Evolutionary conservation across 2,797 vertebrate genomes (phyloP).

Genomic region (Sebastes iracundus): DNA sequence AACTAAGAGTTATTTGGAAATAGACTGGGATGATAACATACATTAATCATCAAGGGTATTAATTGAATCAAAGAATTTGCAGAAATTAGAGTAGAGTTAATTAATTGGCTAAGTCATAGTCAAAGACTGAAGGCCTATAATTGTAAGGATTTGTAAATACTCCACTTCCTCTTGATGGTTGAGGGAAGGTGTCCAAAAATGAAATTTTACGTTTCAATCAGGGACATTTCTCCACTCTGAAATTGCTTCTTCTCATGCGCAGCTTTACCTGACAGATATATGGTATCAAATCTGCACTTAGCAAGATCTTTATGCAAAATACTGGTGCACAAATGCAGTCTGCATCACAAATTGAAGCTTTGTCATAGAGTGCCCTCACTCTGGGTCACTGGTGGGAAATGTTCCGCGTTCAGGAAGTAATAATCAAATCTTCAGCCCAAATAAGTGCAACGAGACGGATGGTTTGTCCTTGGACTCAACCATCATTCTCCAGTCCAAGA

Average conservation of each 20-base stretch:
- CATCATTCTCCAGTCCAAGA: background rate
- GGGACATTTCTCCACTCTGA: background rate
- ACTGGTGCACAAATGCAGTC: background rate
- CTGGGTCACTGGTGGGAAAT: background rate
- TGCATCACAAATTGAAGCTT: too few species aligned
- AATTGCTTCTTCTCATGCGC: background rate
- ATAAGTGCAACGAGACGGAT: background rate
- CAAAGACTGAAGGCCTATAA: background rate
- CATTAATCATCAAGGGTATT: background rate
- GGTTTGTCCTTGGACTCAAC: slow-evolving; percentile 7
- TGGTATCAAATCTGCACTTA: background rate
- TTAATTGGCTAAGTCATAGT: background rate
- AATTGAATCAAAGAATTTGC: background rate
- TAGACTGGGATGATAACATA: background rate
- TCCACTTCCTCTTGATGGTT: background rate
- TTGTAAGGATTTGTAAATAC: background rate
- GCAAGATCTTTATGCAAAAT: background rate
- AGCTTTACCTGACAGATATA: background rate
- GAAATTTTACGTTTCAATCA: background rate
- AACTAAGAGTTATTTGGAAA: background rate
- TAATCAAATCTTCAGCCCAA: slow-evolving; percentile 10
- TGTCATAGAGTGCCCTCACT: background rate
- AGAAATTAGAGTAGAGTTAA: background rate
- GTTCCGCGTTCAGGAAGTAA: background rate
- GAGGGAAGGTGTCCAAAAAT: background rate